Base-by-base conservation (phyloP, 2,797 vertebrate genomes). In the Menidia menidia region DNA sequence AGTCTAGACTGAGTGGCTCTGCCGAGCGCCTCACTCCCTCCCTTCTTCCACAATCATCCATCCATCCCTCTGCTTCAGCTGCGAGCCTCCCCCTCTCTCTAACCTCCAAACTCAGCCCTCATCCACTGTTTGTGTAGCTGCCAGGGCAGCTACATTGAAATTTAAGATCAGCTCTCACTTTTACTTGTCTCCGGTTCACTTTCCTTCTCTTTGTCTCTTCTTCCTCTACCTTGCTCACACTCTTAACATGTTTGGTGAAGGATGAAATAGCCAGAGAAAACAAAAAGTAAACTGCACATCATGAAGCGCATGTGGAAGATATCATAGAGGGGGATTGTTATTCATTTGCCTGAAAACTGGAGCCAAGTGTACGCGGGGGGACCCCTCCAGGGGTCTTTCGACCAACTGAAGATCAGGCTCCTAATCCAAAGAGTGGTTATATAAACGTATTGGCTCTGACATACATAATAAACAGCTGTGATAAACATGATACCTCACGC, bases 1-100 rank as follows among this genome's bases (percentile, higher is more conserved):
- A 95, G 94, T 95, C 93, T 95, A 95, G 94, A 94, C 94, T 94
- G 87, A 90, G 89, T 89, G 94, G 91, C 93, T 94, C 93, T 93
- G 87, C 85, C 65, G 77, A 87, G 87, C 74, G 86, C 87, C 90
- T 89, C 83, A 1, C 79, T 89, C 87, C 79, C 88, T 83, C 81
- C 61, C 67, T 85, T 78, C 81, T 78, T 86, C 65, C 87, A 84
- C 86, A 86, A 84, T 80, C 74, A 83, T 89, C 82, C 81, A 80
- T 88, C 87, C 81, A 82, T 89, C 83, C 82, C 72, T 87, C 76
- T 58, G 68, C 82, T 78, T 81, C 86, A 88, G 87, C 87, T 86
- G 82, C 85, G 77, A 43, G 54, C 41, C 60, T 43, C 45, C 66
- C 72, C 30, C 44, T 53, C 53, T 33, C 51, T 33, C 73, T 64